Base-by-base conservation (phyloP, 2,888 invertebrate genomes). In the Conistra vaccinii region DNA sequence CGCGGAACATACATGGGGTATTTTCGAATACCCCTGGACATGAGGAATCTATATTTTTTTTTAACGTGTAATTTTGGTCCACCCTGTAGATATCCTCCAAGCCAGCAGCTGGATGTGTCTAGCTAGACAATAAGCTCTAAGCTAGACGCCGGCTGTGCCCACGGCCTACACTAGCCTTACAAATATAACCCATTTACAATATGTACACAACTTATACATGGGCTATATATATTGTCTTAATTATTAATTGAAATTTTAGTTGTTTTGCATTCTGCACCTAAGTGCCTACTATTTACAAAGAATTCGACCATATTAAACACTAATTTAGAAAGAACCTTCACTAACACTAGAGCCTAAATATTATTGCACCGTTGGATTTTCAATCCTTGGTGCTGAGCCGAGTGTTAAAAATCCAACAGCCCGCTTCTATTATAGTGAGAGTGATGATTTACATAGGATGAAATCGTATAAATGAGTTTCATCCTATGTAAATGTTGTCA, bases 171-270 rank as follows among this genome's bases (percentile, higher is more conserved):
- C 53, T 39, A 17, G 2, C 60, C 29, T 51, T 73, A 72, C 0
- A 57, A 55, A 23, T 39, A 39, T 23, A 26, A 60, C 29, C 58
- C 73, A n/a, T 39, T 29, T 45, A 26, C 23, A 17, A 72, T 51
- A 51, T 73, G 0, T 73, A 72, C 51, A 73, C 12, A 39, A 12
- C 58, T 72, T 72, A 72, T 20, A 23, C 29, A 39, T 35, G 60
- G 60, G 51, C 48, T 57, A 10, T 2, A 10, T 2, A 10, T 12
- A 58, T 39, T 17, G 39, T 5, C 26, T 48, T 73, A 73, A 39
- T 4, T 72, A 48, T 39, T 66, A 48, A 58, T 72, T 72, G 23
- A 72, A 20, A 0, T 9, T 29, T 39, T 29, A 20, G 51, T 23
- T 7, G 32, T 71, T n/a, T 48, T 45, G 42, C 45, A 26, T n/a